Evolutionary conservation across 1,140 invertebrate species (phyloP).

Genomic region (Drosophila tani): DNA sequence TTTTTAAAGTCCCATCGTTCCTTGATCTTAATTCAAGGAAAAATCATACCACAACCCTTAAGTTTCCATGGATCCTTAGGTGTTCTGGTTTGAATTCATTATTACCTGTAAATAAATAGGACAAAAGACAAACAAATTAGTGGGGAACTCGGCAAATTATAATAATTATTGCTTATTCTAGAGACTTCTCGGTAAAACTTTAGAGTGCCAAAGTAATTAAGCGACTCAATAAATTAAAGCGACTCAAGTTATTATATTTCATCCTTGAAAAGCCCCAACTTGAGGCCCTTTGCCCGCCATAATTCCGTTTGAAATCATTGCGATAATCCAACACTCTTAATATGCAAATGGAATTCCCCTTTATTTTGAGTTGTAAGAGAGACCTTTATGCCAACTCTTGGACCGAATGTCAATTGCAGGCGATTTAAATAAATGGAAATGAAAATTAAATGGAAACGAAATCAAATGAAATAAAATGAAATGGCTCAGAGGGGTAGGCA

Average conservation of each 20-base stretch:
- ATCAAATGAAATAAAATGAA: conserved; percentile 32
- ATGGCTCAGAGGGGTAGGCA: conserved; percentile 11
- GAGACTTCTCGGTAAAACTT: too few species aligned
- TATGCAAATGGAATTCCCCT: conserved; percentile 21
- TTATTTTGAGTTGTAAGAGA: background rate
- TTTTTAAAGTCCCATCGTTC: background rate
- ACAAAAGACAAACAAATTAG: conserved; percentile 1
- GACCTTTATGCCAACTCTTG: conserved; percentile 13
- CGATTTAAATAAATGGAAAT: conserved; percentile 70
- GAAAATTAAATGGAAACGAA: conserved; percentile 45
- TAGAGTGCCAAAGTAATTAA: background rate
- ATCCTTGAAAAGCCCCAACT: too few species aligned
- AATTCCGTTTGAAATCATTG: background rate
- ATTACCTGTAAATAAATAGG: conserved; percentile 36
- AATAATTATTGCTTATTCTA: too few species aligned
- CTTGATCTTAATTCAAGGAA: too few species aligned
- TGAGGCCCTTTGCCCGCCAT: background rate
- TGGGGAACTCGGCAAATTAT: background rate
- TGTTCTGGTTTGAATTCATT: background rate
- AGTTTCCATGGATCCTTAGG: background rate
- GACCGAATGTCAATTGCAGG: conserved; percentile 62
- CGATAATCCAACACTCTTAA: conserved; percentile 4
- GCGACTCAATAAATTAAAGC: background rate
- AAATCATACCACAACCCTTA: background rate
- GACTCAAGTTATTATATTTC: background rate